Evolutionary conservation across 1,140 invertebrate species (phyloP).

Genomic region (Pseudomyrmex sp.): DNA sequence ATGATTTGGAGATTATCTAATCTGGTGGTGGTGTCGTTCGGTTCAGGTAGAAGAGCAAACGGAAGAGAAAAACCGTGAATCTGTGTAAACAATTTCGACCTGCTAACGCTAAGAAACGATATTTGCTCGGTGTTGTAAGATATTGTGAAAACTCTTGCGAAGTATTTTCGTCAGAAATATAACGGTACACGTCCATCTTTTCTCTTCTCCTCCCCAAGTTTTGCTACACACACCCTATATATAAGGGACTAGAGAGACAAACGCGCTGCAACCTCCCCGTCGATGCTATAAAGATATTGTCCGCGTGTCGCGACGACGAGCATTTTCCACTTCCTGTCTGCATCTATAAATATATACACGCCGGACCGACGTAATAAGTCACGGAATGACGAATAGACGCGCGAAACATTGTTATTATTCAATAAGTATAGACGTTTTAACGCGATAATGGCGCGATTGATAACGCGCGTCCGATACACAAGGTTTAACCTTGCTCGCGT

Average conservation of each 20-base stretch:
- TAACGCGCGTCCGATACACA: neutral
- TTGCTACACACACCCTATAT: constrained; percentile 14
- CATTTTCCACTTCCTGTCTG: constrained; percentile 57
- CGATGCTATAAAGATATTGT: constrained; percentile 45
- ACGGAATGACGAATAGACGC: neutral
- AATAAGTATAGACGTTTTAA: constrained; percentile 23
- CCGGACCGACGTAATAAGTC: constrained; percentile 27
- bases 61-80: too few species aligned
- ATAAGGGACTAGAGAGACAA: constrained; percentile 3
- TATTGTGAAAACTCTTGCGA: too few species aligned
- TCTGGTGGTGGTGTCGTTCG: too few species aligned
- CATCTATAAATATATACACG: constrained; percentile 42
- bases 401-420: constrained; percentile 26
- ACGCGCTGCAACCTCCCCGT: neutral
- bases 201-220: neutral
- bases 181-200: too few species aligned
- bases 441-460: neutral
- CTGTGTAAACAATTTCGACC: too few species aligned
- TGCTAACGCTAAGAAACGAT: too few species aligned
- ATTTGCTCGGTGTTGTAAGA: too few species aligned
- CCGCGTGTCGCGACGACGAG: constrained; percentile 34
- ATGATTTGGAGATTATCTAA: too few species aligned
- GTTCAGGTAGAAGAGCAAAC: too few species aligned
- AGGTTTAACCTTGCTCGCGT: neutral
- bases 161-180: too few species aligned